Percentiles rank a stretch among this genome's conserved stretches.
These are phyloP conservation scores for Amorpha juglandis DNA, from an alignment of 2,888 invertebrate genomes.

Conservation along the genomic window DNA sequence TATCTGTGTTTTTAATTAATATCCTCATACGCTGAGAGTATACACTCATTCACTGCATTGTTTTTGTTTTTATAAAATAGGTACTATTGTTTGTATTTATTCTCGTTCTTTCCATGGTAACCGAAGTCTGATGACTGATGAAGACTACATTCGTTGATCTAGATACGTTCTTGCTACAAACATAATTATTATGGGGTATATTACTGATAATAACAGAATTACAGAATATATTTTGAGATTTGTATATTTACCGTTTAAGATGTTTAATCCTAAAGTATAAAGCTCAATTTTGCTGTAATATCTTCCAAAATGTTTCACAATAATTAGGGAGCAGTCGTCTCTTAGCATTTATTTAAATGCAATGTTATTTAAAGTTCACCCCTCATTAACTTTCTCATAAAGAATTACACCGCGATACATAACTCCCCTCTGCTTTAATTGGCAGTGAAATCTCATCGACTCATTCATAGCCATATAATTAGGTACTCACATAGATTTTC, in stretches of 20 bases:
- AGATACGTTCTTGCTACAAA: no score
- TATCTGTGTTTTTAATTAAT: slow-evolving; percentile 59
- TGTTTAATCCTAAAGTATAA: no score
- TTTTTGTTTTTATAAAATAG: slow-evolving; percentile 50
- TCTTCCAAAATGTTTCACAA: background rate
- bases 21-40: slow-evolving; percentile 46
- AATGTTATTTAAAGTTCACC: slow-evolving; percentile 26
- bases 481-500: background rate
- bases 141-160: no score
- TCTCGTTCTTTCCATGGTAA: background rate
- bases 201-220: no score
- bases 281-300: background rate
- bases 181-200: no score
- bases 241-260: no score
- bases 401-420: slow-evolving; percentile 18
- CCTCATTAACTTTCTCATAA: slow-evolving; percentile 26
- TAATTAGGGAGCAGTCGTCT: background rate
- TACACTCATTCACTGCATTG: slow-evolving; percentile 52
- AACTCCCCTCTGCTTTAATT: slow-evolving; percentile 13
- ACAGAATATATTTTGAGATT: no score
- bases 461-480: background rate
- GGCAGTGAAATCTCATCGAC: slow-evolving; percentile 10
- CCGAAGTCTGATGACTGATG: no score
- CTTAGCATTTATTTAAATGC: slow-evolving; percentile 29
- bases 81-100: background rate